These are phyloP conservation scores for Coptodon bakossiorum DNA, from an alignment of 2,113 vertebrate genomes.

Conservation along the genomic window DNA sequence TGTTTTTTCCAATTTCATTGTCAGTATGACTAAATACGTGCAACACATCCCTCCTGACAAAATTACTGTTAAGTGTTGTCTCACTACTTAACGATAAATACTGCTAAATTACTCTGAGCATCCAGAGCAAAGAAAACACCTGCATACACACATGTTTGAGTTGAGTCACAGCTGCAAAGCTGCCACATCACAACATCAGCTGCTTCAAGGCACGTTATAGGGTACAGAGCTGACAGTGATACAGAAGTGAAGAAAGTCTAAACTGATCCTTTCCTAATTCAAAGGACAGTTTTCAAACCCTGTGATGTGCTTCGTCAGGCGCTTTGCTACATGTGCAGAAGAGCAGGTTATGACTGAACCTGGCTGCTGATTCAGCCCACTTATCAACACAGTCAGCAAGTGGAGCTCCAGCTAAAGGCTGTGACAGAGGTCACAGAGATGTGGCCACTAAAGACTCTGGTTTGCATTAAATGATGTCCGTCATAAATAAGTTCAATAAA, in stretches of 20 bases:
- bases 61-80: background rate
- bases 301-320: background rate
- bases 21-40: background rate
- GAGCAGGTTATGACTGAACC: background rate
- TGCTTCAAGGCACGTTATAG: background rate
- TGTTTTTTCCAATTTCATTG: background rate
- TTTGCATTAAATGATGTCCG: background rate
- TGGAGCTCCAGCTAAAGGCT: background rate
- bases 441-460: background rate
- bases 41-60: background rate
- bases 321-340: background rate
- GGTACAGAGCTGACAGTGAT: background rate
- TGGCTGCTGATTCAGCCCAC: background rate
- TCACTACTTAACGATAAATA: background rate
- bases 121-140: background rate
- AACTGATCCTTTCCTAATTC: background rate
- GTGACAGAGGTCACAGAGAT: background rate
- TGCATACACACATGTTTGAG: background rate
- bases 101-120: background rate
- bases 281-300: background rate
- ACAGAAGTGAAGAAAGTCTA: background rate
- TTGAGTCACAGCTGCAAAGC: background rate
- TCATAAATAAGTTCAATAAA: background rate
- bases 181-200: background rate
- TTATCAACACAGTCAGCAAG: background rate